phyloP scores from a whole-genome alignment of 1,140 invertebrate genomes.

The Formica exsecta region DNA sequence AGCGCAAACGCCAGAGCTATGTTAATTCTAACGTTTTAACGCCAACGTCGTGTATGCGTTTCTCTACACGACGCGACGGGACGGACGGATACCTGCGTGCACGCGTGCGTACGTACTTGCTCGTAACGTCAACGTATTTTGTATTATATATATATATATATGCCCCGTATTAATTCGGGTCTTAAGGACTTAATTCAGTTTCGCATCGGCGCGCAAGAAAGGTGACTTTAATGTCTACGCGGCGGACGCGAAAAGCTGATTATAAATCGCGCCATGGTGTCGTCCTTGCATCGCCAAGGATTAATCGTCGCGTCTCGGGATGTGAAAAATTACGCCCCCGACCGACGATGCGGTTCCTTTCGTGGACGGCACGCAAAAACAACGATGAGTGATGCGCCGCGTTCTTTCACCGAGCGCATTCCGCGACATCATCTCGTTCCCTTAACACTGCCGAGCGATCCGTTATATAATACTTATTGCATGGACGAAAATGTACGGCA shows the following conservation, averaged over 20 bases:
- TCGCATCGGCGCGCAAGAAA: conserved; percentile 61
- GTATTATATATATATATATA: background rate
- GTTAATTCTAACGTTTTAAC: conserved; percentile 75
- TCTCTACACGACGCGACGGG: too few species aligned
- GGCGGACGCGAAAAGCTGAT: conserved; percentile 61
- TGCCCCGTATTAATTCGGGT: conserved; percentile 65
- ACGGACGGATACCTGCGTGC: background rate
- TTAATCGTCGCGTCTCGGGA: conserved; percentile 58
- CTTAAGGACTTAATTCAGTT: conserved; percentile 72
- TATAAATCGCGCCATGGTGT: conserved; percentile 66
- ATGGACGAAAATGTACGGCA: conserved; percentile 5
- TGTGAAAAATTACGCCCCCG: conserved; percentile 58
- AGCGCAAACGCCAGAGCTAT: conserved; percentile 63
- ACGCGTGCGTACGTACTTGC: background rate
- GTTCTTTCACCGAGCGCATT: conserved; percentile 40
- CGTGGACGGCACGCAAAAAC: conserved; percentile 51
- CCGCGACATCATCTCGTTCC: conserved; percentile 47
- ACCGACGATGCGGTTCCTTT: conserved; percentile 55
- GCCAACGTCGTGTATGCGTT: background rate
- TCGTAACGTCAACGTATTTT: conserved; percentile 31
- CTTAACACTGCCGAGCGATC: conserved; percentile 33
- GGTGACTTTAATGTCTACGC: conserved; percentile 46
- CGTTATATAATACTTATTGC: conserved; percentile 43
- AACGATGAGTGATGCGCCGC: conserved; percentile 47
- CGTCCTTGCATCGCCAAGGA: conserved; percentile 37